These are phyloP conservation scores for Gambelia wislizenii DNA, from an alignment of 2,797 vertebrate species.

Conservation along the genomic window DNA sequence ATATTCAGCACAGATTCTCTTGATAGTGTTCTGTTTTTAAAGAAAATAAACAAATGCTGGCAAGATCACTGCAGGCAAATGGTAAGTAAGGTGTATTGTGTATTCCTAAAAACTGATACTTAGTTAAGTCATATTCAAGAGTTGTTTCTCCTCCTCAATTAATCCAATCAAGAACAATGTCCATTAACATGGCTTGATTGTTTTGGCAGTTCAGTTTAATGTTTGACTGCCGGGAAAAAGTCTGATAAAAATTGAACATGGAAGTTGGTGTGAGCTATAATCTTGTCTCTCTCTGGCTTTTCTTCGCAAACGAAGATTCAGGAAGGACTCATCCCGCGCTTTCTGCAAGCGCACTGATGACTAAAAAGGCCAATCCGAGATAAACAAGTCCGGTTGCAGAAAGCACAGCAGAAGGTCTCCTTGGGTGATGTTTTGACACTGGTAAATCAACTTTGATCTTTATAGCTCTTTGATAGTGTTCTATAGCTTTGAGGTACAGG, in stretches of 20 bases:
- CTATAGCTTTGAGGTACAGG: neutral
- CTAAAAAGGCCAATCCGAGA: too few species aligned
- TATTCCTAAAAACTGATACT: neutral
- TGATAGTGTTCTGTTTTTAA: conserved; percentile 89
- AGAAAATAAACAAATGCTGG: conserved; percentile 81
- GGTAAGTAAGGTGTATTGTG: conserved; percentile 72
- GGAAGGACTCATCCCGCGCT: too few species aligned
- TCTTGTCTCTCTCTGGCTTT: too few species aligned
- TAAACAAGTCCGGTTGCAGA: too few species aligned
- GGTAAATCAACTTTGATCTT: neutral
- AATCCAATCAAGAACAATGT: neutral
- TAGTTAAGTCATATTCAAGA: neutral
- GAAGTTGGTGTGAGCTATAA: neutral
- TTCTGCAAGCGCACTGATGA: too few species aligned
- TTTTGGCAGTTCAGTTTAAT: neutral
- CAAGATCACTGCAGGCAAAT: conserved; percentile 85
- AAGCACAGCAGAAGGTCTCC: too few species aligned
- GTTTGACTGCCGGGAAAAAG: neutral
- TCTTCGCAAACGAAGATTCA: too few species aligned
- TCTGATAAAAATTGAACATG: neutral
- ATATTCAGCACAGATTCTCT: conserved; percentile 88
- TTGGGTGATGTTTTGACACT: too few species aligned
- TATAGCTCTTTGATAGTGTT: neutral
- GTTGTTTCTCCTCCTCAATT: neutral
- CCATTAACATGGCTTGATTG: neutral